Evolutionary conservation across 2,113 vertebrate species (phyloP), one percentile per base, ranked within the genome.

Genomic region (Hippocampus comes): DNA sequence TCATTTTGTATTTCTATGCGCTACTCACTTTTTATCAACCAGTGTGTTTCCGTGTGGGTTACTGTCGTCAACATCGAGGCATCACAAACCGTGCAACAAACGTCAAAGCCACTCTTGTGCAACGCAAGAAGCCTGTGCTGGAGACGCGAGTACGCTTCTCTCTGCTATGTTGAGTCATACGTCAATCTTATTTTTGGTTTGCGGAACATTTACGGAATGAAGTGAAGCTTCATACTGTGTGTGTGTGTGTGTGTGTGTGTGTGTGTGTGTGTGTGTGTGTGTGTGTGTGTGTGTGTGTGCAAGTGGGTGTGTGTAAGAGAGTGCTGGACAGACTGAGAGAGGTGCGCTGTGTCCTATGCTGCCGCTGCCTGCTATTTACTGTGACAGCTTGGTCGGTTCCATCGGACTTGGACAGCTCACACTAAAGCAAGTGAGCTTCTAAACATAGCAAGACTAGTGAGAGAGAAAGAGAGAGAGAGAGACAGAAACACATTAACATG

Each of bases 341-440:
- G 42, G 78, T 56, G 69, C 70, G 42, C 61, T 67, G 76, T 70
- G 82, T 77, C 79, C 78, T 84, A 84, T 77, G 82, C 80, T 91
- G 89, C 84, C 74, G 77, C 51, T 78, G 80, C 68, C 42, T 75
- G 81, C 88, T 91, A 90, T 89, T 89, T 91, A 90, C 91, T 90
- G 88, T 75, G 21, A 65, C 71, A 76, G 78, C 74, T 56, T 51
- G 79, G 81, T 76, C 78, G 88, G 84, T 79, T 77, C 75, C 78
- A 80, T 84, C 85, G 78, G 76, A 84, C 79, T 89, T 84, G 83
- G 82, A 88, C 80, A 76, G 70, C 63, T 84, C 87, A 85, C 78
- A 46, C 57, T 74, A 81, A 83, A 83, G 66, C 38, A 63, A 55
- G 81, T 49, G n/a, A 71, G 77, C 73, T 82, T 85, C 84, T 76